Evolutionary conservation across 2,113 vertebrate species (phyloP).

Genomic region (Chaetodon auriga): DNA sequence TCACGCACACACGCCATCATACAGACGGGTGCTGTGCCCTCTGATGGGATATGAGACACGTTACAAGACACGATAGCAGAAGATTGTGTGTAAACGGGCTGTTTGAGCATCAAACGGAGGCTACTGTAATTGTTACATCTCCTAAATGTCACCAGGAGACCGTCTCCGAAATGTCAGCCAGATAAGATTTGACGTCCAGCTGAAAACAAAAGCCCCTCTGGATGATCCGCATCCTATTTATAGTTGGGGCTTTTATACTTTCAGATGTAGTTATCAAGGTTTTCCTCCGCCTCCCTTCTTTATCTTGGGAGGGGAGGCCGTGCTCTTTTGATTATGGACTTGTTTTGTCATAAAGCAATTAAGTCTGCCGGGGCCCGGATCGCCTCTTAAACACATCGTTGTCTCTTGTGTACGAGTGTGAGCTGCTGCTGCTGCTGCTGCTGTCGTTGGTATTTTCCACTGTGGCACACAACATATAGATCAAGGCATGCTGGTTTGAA

Average conservation of each 20-base stretch:
- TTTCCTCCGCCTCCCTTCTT: conserved; percentile 1
- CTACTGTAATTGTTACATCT: conserved; percentile 65
- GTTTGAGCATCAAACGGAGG: conserved; percentile 42
- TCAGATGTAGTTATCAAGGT: conserved; percentile 63
- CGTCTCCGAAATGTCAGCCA: conserved; percentile 76
- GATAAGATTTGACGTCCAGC: conserved; percentile 72
- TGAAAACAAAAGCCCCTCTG: conserved; percentile 62
- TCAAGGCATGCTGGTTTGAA: neutral
- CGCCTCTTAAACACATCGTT: conserved; percentile 37
- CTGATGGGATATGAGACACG: conserved; percentile 53
- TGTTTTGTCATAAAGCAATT: conserved; percentile 74
- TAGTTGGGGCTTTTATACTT: conserved; percentile 54
- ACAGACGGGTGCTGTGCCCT: conserved; percentile 40
- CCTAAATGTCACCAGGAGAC: conserved; percentile 77
- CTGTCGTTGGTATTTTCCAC: conserved; percentile 37
- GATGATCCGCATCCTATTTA: conserved; percentile 64
- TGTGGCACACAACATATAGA: neutral
- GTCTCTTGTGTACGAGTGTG: conserved; percentile 7
- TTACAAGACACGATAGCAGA: conserved; percentile 21
- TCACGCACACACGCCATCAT: neutral
- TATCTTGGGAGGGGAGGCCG: conserved; percentile 44
- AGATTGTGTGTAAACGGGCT: conserved; percentile 66
- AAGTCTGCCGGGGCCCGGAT: conserved; percentile 44
- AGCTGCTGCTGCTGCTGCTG: conserved; percentile 7
- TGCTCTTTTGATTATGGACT: conserved; percentile 64